phyloP scores from a whole-genome alignment of 2,888 invertebrate species.

The Phasia obesa region DNA sequence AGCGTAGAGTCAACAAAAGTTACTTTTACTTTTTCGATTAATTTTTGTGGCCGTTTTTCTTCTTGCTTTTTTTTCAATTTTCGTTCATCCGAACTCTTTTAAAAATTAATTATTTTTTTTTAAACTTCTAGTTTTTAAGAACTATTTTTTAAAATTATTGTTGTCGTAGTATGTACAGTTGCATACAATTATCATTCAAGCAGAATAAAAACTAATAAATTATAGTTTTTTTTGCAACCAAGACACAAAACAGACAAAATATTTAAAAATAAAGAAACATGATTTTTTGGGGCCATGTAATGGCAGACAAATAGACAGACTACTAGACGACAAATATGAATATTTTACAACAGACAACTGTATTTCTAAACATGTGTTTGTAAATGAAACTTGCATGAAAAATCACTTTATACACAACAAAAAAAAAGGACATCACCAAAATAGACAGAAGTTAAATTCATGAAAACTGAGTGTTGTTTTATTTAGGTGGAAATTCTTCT shows the following conservation, averaged over 20 bases:
- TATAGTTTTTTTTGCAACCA: conserved; percentile 38
- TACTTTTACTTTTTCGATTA: no score
- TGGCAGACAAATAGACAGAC: conserved; percentile 60
- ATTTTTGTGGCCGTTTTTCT: no score
- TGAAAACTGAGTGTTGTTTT: conserved; percentile 11
- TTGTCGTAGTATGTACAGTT: conserved; percentile 76
- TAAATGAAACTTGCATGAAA: background rate
- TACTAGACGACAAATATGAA: conserved; percentile 54
- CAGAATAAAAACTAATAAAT: conserved; percentile 61
- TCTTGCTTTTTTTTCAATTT: background rate
- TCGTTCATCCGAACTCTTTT: background rate
- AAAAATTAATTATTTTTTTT: background rate
- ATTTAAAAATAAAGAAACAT: conserved; percentile 25
- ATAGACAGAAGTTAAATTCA: conserved; percentile 11
- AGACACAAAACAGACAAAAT: conserved; percentile 20
- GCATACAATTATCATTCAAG: conserved; percentile 70
- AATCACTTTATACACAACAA: background rate
- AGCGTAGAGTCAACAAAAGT: no score
- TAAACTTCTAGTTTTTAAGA: background rate
- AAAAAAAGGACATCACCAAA: conserved; percentile 43
- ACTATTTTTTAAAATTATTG: conserved; percentile 67
- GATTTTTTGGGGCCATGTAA: conserved; percentile 58
- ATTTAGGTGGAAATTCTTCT: conserved; percentile 45
- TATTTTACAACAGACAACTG: conserved; percentile 10
- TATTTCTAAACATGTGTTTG: conserved; percentile 8